Evolutionary conservation across 92 coral and sea anemone species (phyloP).

Genomic region (Meandrina meandrites): DNA sequence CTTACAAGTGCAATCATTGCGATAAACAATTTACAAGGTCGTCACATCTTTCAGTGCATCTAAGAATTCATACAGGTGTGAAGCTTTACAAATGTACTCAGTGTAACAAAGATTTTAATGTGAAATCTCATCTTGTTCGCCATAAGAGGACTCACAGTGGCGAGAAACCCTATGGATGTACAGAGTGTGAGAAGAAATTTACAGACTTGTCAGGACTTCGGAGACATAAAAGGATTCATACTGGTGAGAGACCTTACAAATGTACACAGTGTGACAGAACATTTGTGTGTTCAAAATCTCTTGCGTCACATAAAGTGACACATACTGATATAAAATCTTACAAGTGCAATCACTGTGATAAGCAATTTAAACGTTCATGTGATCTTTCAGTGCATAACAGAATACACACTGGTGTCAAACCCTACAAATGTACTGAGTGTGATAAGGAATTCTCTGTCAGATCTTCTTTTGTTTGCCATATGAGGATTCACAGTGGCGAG

Average conservation of each 20-base stretch:
- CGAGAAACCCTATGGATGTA: not conserved
- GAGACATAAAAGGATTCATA: not conserved
- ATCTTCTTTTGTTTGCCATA: not conserved
- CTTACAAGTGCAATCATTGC: not conserved
- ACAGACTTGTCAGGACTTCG: not conserved
- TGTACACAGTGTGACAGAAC: not conserved
- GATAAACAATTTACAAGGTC: not conserved
- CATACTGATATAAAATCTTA: not conserved
- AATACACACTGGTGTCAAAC: not conserved
- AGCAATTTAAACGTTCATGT: not conserved
- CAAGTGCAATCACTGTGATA: not conserved
- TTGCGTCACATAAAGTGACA: not conserved
- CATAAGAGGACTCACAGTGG: slow-evolving; percentile 10
- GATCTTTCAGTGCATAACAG: not conserved
- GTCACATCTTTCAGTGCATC: not conserved
- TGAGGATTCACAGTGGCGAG: slow-evolving; percentile 14
- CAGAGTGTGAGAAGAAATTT: not conserved
- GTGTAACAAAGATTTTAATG: not conserved
- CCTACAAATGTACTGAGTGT: not conserved
- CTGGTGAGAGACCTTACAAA: not conserved
- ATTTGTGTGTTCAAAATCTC: not conserved
- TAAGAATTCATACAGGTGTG: not conserved
- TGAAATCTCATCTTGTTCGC: not conserved
- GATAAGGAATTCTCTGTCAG: not conserved
- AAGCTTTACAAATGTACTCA: not conserved